These are phyloP conservation scores for Drosophila crucigera DNA, from an alignment of 2,888 invertebrate genomes.

Conservation along the genomic window DNA sequence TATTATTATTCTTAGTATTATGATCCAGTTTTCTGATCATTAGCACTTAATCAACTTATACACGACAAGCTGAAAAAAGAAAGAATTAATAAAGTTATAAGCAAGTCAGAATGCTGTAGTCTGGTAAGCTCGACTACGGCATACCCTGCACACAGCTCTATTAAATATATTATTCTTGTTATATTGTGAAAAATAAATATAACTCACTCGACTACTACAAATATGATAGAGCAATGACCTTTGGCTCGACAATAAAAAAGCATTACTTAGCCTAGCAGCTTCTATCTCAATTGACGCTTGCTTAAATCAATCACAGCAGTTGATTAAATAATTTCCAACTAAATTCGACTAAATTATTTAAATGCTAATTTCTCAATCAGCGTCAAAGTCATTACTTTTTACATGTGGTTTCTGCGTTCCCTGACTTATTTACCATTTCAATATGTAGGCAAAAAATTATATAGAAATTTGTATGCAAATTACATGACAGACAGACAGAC, in stretches of 20 bases:
- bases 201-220: not conserved
- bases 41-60: not conserved
- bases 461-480: slow-evolving; percentile 51
- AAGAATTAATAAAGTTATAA: not conserved
- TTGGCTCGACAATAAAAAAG: not conserved
- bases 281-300: not conserved
- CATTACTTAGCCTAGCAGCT: not conserved
- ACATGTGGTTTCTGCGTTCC: not conserved
- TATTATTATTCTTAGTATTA: not conserved
- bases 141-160: not conserved
- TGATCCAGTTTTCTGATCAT: not conserved
- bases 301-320: not conserved
- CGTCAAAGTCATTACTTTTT: not conserved
- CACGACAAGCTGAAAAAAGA: not conserved
- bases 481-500: slow-evolving; percentile 12
- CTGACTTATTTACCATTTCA: slow-evolving; percentile 16
- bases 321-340: not conserved
- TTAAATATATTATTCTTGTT: not conserved
- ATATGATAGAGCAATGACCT: not conserved
- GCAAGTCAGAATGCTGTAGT: not conserved
- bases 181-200: not conserved
- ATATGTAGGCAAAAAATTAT: slow-evolving; percentile 10
- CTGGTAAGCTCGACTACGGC: not conserved
- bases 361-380: not conserved
- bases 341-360: slow-evolving; percentile 1